Evolutionary conservation across 1,140 invertebrate species (phyloP).

Genomic region (Uloborus diversus): DNA sequence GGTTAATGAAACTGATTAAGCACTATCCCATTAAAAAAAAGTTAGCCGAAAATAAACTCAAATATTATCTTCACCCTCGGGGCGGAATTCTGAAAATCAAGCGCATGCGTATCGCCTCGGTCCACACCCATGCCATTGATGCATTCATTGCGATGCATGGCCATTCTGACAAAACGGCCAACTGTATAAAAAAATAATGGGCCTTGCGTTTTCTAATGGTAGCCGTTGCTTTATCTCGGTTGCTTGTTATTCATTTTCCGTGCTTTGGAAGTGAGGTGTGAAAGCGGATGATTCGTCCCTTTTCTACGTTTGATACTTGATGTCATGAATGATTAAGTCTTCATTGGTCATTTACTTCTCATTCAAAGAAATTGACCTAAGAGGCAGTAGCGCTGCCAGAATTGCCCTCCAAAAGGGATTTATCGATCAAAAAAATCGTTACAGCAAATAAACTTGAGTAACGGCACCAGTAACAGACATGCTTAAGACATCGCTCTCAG

Average conservation of each 20-base stretch:
- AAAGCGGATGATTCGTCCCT: neutral
- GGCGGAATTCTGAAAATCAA: neutral
- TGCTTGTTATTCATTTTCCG: neutral
- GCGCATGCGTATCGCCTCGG: neutral
- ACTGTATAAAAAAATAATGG: neutral
- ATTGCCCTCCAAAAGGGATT: no score
- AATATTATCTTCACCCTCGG: neutral
- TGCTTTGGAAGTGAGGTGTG: neutral
- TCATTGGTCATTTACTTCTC: no score
- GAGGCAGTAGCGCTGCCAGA: no score
- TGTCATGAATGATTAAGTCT: conserved; percentile 1
- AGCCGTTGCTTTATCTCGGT: neutral
- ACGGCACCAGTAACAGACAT: no score
- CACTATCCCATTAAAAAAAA: neutral
- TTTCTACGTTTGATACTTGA: neutral
- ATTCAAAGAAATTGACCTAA: no score
- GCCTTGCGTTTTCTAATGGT: neutral
- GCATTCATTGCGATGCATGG: neutral
- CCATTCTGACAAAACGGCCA: neutral
- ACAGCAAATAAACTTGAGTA: no score
- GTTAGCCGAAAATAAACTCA: no score
- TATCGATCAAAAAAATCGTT: no score
- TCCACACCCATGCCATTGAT: conserved; percentile 2
- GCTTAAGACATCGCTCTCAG: no score
- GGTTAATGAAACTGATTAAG: neutral